phyloP scores from a whole-genome alignment of 1,140 invertebrate genomes.

The Platorchestia sp. region DNA sequence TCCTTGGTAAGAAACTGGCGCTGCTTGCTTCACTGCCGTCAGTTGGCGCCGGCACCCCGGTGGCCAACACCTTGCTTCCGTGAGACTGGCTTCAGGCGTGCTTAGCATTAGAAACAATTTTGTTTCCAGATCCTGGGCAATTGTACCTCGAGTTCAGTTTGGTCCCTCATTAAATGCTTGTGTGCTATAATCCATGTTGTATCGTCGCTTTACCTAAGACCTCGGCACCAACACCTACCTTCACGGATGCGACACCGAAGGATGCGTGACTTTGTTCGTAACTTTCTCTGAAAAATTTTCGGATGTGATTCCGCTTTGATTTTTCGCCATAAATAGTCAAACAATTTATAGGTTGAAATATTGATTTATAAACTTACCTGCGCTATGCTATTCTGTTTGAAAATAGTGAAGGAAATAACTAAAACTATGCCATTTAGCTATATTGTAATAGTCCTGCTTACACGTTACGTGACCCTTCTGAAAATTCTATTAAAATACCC shows the following conservation, averaged over 20 bases:
- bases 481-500: neutral
- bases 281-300: too few species aligned
- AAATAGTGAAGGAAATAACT: neutral
- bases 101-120: neutral
- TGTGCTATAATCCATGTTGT: neutral
- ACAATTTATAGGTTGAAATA: neutral
- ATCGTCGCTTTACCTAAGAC: neutral
- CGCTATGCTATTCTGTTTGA: neutral
- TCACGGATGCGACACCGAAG: neutral
- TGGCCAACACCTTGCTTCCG: neutral
- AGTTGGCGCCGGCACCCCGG: neutral
- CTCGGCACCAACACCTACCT: neutral
- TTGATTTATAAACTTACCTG: neutral
- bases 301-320: neutral
- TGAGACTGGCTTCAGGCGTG: neutral
- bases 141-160: neutral
- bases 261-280: too few species aligned
- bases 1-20: too few species aligned
- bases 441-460: neutral
- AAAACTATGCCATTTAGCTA: neutral
- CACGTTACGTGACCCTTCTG: neutral
- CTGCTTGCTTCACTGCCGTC: neutral
- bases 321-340: neutral
- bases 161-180: neutral
- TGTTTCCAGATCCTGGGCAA: neutral